A percentile compares a stretch with the other conserved stretches of the same genome.
phyloP scores from a whole-genome alignment of 2,888 invertebrate species.

The Pollenia angustigena region DNA sequence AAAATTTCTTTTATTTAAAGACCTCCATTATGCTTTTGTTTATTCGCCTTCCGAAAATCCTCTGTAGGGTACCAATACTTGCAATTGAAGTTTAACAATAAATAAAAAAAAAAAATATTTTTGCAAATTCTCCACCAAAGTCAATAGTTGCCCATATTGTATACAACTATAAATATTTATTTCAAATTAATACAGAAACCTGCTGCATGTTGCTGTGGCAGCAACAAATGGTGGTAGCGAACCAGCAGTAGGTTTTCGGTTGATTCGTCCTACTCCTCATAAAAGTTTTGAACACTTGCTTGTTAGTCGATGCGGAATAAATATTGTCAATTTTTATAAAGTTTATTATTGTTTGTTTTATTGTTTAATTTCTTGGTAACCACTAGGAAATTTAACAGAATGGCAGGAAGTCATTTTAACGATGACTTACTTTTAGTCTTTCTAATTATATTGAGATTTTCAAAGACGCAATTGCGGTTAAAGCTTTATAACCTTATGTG shows the following conservation, averaged over 20 bases:
- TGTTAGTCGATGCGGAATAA: slow-evolving; percentile 44
- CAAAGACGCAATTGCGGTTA: no score
- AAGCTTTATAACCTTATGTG: no score
- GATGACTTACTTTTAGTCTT: no score
- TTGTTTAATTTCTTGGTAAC: neutral
- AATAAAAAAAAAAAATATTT: slow-evolving; percentile 5
- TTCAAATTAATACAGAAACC: slow-evolving; percentile 23
- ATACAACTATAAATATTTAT: slow-evolving; percentile 20
- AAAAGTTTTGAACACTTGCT: slow-evolving; percentile 59
- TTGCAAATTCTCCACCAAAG: slow-evolving; percentile 49
- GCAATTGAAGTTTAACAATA: slow-evolving; percentile 2
- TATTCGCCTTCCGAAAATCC: neutral
- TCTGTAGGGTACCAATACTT: slow-evolving; percentile 20
- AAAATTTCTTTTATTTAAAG: neutral
- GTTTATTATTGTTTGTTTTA: slow-evolving; percentile 35
- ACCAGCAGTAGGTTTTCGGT: slow-evolving; percentile 23
- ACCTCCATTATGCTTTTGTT: neutral
- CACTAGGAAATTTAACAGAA: slow-evolving; percentile 9
- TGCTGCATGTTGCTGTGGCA: slow-evolving; percentile 47
- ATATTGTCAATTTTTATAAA: slow-evolving; percentile 51
- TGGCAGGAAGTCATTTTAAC: neutral
- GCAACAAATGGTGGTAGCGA: slow-evolving; percentile 25
- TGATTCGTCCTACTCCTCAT: neutral
- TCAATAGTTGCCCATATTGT: slow-evolving; percentile 59
- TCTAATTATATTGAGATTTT: no score